A percentile compares a stretch with the other conserved stretches of the same genome.
Evolutionary conservation across 2,797 vertebrate genomes (phyloP).

Genomic region (Takifugu rubripes): DNA sequence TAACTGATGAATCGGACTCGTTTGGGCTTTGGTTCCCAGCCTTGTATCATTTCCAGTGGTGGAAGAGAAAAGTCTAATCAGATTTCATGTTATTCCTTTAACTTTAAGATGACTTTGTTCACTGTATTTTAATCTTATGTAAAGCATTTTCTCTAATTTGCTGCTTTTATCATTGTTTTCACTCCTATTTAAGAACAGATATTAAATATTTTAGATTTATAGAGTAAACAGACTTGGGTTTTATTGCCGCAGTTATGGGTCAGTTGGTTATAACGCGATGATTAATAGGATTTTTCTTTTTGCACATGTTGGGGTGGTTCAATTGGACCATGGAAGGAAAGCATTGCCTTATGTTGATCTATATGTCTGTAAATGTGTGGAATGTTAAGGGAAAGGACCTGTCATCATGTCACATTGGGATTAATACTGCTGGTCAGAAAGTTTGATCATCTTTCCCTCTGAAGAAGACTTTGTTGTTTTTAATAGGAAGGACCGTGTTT

Average conservation of each 20-base stretch:
- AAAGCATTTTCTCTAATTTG: slow-evolving; percentile 12
- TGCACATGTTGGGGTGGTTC: slow-evolving; percentile 3
- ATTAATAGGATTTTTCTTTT: slow-evolving; percentile 12
- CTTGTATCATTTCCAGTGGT: background rate
- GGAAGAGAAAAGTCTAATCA: slow-evolving; percentile 8
- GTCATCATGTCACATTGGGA: slow-evolving; percentile 14
- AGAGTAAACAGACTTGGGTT: slow-evolving; percentile 53
- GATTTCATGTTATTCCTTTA: slow-evolving; percentile 15
- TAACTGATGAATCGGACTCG: too few species aligned
- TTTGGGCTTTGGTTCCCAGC: too few species aligned
- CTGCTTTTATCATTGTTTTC: slow-evolving; percentile 35
- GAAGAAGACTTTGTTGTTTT: slow-evolving; percentile 14
- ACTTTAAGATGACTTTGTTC: slow-evolving; percentile 9
- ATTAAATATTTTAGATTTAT: slow-evolving; percentile 48
- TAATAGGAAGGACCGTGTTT: background rate
- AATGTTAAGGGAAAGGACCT: slow-evolving; percentile 44
- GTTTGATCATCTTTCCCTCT: slow-evolving; percentile 12
- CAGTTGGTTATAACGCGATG: slow-evolving; percentile 20
- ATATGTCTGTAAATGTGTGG: slow-evolving; percentile 35
- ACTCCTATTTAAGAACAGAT: slow-evolving; percentile 18
- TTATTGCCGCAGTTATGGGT: slow-evolving; percentile 28
- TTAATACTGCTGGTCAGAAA: slow-evolving; percentile 14
- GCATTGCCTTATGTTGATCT: slow-evolving; percentile 50
- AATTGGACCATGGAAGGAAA: slow-evolving; percentile 15
- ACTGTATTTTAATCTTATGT: slow-evolving; percentile 24